Conservation (phyloP, 2,888 invertebrate species). For the Leucoma salicis region DNA sequence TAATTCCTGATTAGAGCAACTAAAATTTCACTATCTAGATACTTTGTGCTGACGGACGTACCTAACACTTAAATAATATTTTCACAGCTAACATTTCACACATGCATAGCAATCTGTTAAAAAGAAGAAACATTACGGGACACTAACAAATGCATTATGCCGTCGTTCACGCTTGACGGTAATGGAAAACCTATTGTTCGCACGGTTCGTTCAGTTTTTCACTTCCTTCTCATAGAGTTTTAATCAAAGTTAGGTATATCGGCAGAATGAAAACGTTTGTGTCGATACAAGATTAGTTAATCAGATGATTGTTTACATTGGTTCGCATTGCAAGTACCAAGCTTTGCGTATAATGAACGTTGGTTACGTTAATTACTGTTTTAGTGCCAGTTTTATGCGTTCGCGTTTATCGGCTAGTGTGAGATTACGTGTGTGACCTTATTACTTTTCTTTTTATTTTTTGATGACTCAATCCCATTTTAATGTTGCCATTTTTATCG, state of each 20-base stretch:
- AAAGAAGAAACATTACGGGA: background rate
- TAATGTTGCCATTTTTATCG: conserved; percentile 35
- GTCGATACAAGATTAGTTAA: conserved; percentile 61
- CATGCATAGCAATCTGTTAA: too few relatives aligned
- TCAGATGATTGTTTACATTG: conserved; percentile 72
- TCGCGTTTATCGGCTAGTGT: conserved; percentile 64
- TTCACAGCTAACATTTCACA: too few relatives aligned
- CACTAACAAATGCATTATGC: conserved; percentile 1
- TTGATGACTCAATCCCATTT: conserved; percentile 62
- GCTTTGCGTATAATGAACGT: conserved; percentile 67
- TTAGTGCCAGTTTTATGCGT: conserved; percentile 69
- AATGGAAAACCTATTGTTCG: conserved; percentile 8
- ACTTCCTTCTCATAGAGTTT: conserved; percentile 48
- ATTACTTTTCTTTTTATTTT: conserved; percentile 56
- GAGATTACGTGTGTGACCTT: conserved; percentile 68
- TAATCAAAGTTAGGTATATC: conserved; percentile 51
- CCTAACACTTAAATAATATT: too few relatives aligned
- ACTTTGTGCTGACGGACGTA: too few relatives aligned
- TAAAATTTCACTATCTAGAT: too few relatives aligned
- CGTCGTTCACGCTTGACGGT: conserved; percentile 5
- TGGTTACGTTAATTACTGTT: conserved; percentile 73
- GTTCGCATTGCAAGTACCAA: conserved; percentile 53
- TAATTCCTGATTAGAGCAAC: too few relatives aligned
- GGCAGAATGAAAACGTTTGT: conserved; percentile 45
- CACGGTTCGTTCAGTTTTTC: conserved; percentile 25